A percentile compares a stretch with the other conserved stretches of the same genome.
Conservation (phyloP, 2,888 invertebrate species). For the Dryomyza anilis region DNA sequence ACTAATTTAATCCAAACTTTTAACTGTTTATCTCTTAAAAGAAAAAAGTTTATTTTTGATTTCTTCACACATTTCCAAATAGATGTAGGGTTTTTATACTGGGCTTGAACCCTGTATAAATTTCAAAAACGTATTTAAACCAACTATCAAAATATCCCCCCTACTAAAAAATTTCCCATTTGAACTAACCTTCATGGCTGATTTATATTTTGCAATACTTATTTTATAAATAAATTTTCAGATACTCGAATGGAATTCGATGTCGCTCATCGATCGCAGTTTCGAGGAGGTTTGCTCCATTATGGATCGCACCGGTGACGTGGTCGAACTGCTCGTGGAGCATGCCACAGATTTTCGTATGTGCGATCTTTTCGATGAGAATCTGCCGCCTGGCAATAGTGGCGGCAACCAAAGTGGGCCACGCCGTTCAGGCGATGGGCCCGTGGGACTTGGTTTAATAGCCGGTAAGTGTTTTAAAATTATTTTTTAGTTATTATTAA, state of each 20-base stretch:
- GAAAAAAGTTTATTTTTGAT: no score
- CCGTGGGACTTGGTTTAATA: conserved; percentile 58
- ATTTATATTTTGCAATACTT: background rate
- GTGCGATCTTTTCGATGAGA: conserved; percentile 74
- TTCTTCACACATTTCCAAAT: no score
- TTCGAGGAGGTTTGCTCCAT: conserved; percentile 93
- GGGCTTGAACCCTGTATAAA: no score
- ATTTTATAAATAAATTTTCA: conserved; percentile 54
- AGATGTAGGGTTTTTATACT: no score
- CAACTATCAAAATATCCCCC: no score
- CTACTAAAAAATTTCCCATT: no score
- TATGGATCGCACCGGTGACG: conserved; percentile 85
- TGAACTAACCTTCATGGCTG: no score
- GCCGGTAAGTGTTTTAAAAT: conserved; percentile 53
- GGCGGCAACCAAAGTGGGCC: conserved; percentile 57
- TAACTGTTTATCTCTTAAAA: no score
- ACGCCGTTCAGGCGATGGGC: conserved; percentile 60
- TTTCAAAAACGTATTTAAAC: no score
- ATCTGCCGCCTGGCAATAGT: conserved; percentile 65
- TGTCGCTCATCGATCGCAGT: conserved; percentile 86
- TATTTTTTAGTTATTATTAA: background rate
- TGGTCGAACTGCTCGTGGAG: conserved; percentile 84
- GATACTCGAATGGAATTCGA: conserved; percentile 92
- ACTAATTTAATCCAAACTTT: no score
- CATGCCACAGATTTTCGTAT: conserved; percentile 76